Evolutionary conservation across 1,140 invertebrate species (phyloP).

Genomic region (Thalassaphorura encarpata): DNA sequence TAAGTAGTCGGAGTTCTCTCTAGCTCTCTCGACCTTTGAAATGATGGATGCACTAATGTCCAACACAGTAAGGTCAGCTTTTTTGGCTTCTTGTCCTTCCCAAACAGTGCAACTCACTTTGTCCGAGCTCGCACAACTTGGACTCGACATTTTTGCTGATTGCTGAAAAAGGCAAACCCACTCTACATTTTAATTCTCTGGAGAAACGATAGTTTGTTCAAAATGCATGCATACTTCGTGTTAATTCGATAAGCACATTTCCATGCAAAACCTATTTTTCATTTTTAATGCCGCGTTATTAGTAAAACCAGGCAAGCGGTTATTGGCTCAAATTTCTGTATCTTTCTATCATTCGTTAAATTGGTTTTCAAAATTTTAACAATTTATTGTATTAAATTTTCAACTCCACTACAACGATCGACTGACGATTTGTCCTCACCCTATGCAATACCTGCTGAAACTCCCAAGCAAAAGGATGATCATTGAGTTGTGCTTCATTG

Average conservation of each 20-base stretch:
- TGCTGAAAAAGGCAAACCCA: conserved; percentile 37
- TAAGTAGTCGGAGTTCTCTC: conserved; percentile 71
- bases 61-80: conserved; percentile 80
- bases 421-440: neutral
- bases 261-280: no score
- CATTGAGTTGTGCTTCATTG: conserved; percentile 8
- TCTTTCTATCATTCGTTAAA: no score
- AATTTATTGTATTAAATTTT: neutral
- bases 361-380: no score
- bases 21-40: conserved; percentile 68
- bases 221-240: no score
- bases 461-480: conserved; percentile 53
- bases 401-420: conserved; percentile 3
- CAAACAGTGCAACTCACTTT: conserved; percentile 88
- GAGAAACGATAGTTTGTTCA: neutral
- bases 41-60: conserved; percentile 92
- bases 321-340: no score
- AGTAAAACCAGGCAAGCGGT: no score
- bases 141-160: conserved; percentile 58
- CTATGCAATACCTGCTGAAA: conserved; percentile 30
- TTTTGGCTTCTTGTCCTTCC: conserved; percentile 77
- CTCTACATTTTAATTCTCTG: neutral
- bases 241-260: no score
- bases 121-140: conserved; percentile 55
- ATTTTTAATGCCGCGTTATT: no score